Evolutionary conservation across 2,113 vertebrate species (phyloP).

Genomic region (Colinus virginianus): DNA sequence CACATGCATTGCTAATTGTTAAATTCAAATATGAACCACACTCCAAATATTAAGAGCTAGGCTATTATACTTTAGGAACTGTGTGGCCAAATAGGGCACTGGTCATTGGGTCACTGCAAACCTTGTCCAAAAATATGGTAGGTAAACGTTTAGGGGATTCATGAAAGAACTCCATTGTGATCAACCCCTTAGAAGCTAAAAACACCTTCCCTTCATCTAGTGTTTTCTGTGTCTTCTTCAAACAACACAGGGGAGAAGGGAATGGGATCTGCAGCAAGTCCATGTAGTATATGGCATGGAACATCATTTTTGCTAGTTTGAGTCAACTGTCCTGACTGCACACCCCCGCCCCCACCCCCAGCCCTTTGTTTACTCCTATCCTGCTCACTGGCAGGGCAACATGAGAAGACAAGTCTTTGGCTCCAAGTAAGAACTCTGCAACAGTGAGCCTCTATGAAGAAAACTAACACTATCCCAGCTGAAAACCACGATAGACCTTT

Average conservation of each 20-base stretch:
- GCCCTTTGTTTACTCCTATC: background rate
- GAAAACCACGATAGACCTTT: background rate
- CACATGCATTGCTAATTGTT: no score
- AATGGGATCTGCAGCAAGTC: background rate
- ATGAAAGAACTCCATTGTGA: no score
- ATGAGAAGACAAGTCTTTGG: background rate
- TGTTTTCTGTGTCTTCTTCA: background rate
- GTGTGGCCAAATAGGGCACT: no score
- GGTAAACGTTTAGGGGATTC: no score
- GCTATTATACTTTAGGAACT: no score
- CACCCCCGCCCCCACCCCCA: background rate
- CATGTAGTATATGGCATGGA: background rate
- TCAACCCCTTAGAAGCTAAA: background rate
- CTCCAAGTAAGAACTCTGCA: background rate
- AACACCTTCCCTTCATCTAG: background rate
- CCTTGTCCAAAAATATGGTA: no score
- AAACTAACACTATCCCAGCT: background rate
- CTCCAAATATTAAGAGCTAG: no score
- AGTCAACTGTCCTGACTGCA: background rate
- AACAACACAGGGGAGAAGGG: background rate
- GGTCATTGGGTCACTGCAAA: no score
- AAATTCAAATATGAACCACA: no score
- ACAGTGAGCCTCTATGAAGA: background rate
- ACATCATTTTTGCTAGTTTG: background rate
- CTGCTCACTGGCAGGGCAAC: background rate